A percentile compares a stretch with the other conserved stretches of the same genome.
Evolutionary conservation across 2,113 vertebrate genomes (phyloP).

Genomic region (Pterophyllum scalare): DNA sequence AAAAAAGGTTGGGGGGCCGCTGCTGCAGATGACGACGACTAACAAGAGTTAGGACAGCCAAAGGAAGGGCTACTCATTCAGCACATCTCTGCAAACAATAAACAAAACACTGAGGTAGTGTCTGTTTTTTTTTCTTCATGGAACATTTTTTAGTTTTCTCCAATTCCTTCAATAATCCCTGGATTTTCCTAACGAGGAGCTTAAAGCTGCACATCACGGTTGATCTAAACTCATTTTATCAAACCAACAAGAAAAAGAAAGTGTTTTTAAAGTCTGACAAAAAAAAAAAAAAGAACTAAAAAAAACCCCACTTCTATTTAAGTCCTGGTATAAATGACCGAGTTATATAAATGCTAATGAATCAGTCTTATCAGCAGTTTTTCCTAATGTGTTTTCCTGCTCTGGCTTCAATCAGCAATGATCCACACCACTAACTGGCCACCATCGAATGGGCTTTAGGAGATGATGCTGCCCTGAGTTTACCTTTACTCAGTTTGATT

Average conservation of each 20-base stretch:
- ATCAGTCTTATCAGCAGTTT: neutral
- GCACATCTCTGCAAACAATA: neutral
- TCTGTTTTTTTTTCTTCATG: too few species aligned
- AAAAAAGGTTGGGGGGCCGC: too few species aligned
- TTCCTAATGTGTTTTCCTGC: neutral
- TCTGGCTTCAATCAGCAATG: neutral
- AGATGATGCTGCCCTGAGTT: neutral
- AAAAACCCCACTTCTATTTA: too few species aligned
- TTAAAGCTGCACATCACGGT: neutral
- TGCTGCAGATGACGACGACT: neutral
- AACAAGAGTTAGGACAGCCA: neutral
- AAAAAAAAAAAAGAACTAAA: too few species aligned
- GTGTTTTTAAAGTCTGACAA: neutral
- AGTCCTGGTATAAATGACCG: too few species aligned
- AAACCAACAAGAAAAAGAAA: rapidly evolving
- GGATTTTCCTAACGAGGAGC: neutral
- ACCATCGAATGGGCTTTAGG: neutral
- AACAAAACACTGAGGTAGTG: neutral
- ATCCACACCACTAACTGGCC: neutral
- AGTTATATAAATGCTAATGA: neutral
- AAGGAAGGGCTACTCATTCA: neutral
- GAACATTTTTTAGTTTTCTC: too few species aligned
- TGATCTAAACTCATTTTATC: neutral
- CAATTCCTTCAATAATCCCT: neutral
- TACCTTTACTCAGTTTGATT: neutral